Conservation (phyloP, 2,888 invertebrate species). For the Drosophila diplacantha region DNA sequence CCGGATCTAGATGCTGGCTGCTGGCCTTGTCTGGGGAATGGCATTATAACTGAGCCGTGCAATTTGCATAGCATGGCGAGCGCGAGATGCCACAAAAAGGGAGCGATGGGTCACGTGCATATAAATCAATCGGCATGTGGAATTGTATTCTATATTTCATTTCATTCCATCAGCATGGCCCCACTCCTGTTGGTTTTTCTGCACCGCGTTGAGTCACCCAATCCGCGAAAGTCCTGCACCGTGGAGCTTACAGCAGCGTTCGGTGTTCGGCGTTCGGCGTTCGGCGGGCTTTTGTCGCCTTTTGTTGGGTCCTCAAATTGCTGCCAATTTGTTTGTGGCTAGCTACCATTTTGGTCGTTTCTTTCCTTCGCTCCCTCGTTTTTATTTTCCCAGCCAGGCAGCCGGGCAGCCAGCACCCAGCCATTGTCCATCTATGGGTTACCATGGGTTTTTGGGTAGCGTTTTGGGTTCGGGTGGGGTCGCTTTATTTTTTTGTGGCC, state of each 20-base stretch:
- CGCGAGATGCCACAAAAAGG: constrained; percentile 3
- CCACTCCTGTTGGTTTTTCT: constrained; percentile 30
- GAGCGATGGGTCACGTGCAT: constrained; percentile 26
- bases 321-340: constrained; percentile 71
- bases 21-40: constrained; percentile 58
- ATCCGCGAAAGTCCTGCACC: constrained; percentile 40
- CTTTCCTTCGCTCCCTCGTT: constrained; percentile 26
- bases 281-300: constrained; percentile 64
- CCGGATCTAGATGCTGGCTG: constrained; percentile 13
- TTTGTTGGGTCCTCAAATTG: constrained; percentile 62
- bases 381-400: constrained; percentile 13
- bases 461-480: constrained; percentile 21
- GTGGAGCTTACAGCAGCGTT: constrained; percentile 29
- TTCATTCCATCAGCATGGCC: constrained; percentile 31
- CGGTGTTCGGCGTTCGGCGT: constrained; percentile 3
- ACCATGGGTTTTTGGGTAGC: constrained; percentile 21
- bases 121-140: constrained; percentile 39
- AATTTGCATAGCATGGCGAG: constrained; percentile 30
- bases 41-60: constrained; percentile 46
- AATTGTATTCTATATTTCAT: constrained; percentile 42
- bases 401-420: background rate
- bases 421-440: constrained; percentile 54
- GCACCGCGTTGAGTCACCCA: constrained; percentile 34
- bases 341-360: constrained; percentile 43
- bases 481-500: constrained; percentile 33